Conservation (phyloP, 2,888 invertebrate species). For the Tiliacea citrago region DNA sequence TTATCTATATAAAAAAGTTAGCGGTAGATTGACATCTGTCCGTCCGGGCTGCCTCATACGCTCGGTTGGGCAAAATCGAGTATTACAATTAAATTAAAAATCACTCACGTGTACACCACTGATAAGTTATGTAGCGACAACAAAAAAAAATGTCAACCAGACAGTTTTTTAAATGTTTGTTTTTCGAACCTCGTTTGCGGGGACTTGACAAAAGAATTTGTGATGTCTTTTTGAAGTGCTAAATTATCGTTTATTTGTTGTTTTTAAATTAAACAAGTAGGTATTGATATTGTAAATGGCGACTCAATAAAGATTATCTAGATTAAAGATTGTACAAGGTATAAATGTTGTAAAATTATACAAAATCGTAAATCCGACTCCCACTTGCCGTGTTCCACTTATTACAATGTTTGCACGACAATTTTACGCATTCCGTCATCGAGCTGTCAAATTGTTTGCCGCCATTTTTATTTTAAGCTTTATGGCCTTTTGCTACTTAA, state of each 20-base stretch:
- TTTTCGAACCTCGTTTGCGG: constrained; percentile 21
- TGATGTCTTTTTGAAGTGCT: not conserved
- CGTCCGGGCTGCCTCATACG: constrained; percentile 79
- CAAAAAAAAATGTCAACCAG: constrained; percentile 67
- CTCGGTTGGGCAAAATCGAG: constrained; percentile 87
- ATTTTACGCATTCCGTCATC: constrained; percentile 62
- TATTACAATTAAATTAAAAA: constrained; percentile 91
- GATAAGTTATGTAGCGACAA: constrained; percentile 77
- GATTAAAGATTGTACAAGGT: not conserved
- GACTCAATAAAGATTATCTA: not conserved
- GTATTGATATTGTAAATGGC: not conserved
- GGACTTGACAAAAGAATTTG: constrained; percentile 28
- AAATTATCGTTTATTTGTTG: constrained; percentile 17
- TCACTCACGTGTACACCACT: constrained; percentile 85
- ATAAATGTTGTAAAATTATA: constrained; percentile 16
- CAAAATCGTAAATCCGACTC: constrained; percentile 35
- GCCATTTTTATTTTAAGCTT: constrained; percentile 64
- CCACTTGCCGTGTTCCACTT: constrained; percentile 33
- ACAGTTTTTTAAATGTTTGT: constrained; percentile 31
- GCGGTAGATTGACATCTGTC: constrained; percentile 88
- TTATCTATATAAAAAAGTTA: constrained; percentile 73
- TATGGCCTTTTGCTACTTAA: constrained; percentile 61
- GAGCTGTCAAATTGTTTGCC: constrained; percentile 58
- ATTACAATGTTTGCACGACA: constrained; percentile 58
- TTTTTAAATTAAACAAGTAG: not conserved